Evolutionary conservation across 2,888 invertebrate genomes (phyloP), one percentile per base, ranked within the genome.

Genomic region (Gymnoscelis rufifasciata): DNA sequence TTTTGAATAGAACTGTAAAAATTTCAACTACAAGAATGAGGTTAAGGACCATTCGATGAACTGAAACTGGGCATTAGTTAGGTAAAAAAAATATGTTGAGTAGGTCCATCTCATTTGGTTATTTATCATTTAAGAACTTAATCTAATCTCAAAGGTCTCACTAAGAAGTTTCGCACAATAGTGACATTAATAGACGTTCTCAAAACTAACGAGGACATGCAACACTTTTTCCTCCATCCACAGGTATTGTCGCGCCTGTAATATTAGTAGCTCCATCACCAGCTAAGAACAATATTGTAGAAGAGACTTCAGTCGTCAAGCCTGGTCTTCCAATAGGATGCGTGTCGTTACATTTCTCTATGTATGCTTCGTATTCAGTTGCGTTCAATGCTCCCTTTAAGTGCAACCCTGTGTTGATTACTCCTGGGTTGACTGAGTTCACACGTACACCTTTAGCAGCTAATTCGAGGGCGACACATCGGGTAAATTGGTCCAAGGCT

Each of bases 351-450:
- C 92, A 91, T 54, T 93, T 92, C 65, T 96, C 94, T 52, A 97
- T 83, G 75, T 97, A 98, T 69, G 89, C 90, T 29, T 90, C 89
- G 77, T 97, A 95, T 26, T 94, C 92, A 60, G 90, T 90, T 92
- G 98, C 92, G 38, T 95, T 95, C 7, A 93, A 33, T 45, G 29
- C 44, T 2, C 49, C 93, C 48, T 80, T 91, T 76, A 92, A 93
- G 60, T 97, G 97, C 31, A 97, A 74, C 59, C 96, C 94, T 0
- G 98, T 98, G 1, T 93, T 76, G 8, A 95, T 93, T 0, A 98
- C 97, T n/a, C 98, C 98, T 27, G 98, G 98, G 78, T 97, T 97
- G 0, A 97, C 96, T 41, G 94, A 91, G 76, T 98, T 98, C 0
- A 96, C 96, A 19, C 97, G 89, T 0, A 97, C 94, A 54, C 93